Base-by-base conservation (phyloP, 2,797 vertebrate species). In the Mus minutoides region DNA sequence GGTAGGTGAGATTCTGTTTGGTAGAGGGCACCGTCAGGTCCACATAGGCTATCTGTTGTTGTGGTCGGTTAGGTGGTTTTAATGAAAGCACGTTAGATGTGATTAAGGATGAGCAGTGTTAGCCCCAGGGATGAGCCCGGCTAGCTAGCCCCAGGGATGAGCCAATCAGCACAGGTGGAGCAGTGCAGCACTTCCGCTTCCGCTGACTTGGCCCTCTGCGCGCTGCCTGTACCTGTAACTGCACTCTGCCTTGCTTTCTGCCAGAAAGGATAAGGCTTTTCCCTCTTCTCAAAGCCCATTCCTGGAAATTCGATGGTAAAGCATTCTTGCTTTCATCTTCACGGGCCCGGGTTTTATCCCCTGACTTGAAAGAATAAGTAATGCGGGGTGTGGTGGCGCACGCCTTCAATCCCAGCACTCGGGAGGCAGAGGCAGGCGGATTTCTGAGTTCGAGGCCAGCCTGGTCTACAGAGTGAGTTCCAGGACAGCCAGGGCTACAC, bases 151-250 rank as follows among this genome's bases (percentile, higher is more conserved):
- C 40, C 34, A 31, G 2, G 3, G 13, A 80, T 75, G 62, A 58
- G 26, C 52, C 62, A 71, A 8, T 37, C 13, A 24, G 9, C 12
- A 17, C 12, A 43, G 19, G 43, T 64, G 37, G 76, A 90, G 37
- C 46, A n/a, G 7, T 11, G 31, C 17, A 22, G 52, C 13, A 17
- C 34, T 58, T 6, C n/a, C 64, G 43, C 31, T 78, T 6, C 60
- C 31, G 0, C 26, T 49, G 60, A 46, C 13, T 2, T 13, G 9
- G 17, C 2, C 8, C 43, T 17, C 21, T 26, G 26, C 7, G 12
- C 26, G 3, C n/a, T 43, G 6, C 21, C 43, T 64, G 29, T 11
- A 34, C 31, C 56, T 58, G 69, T 14, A 10, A 10, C 11, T 29
- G n/a, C 0, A 10, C 37, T 54, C 52, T 83, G 17, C 78, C 78